Conservation (phyloP, 2,113 vertebrate species). For the Rhinolophus sinicus region DNA sequence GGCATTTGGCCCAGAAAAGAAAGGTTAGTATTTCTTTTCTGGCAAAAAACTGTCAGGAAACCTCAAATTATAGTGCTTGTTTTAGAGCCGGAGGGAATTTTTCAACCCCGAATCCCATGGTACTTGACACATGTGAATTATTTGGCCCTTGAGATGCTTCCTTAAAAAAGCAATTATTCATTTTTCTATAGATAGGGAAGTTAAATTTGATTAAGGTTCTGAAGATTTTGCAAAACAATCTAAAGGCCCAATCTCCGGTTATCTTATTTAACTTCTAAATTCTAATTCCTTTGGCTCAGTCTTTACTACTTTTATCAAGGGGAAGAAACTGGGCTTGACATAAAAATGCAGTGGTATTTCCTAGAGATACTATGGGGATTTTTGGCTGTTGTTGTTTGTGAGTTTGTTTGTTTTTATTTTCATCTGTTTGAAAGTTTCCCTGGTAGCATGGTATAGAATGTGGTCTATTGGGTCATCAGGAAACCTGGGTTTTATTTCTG, state of each 20-base stretch:
- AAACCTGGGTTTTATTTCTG: background rate
- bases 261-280: background rate
- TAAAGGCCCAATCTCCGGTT: background rate
- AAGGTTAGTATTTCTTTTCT: constrained; percentile 44
- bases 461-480: background rate
- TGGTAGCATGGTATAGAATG: background rate
- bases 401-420: constrained; percentile 16
- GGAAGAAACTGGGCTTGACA: background rate
- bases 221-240: constrained; percentile 26
- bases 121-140: constrained; percentile 4
- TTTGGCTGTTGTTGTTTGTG: background rate
- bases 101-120: background rate
- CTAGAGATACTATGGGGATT: background rate
- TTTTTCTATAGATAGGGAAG: constrained; percentile 1
- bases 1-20: constrained; percentile 61
- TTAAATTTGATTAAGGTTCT: constrained; percentile 10
- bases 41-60: constrained; percentile 62
- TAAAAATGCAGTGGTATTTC: background rate
- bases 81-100: constrained; percentile 41
- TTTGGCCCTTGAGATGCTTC: constrained; percentile 37
- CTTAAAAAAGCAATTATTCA: constrained; percentile 48
- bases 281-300: background rate
- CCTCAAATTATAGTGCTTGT: constrained; percentile 47
- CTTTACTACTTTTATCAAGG: background rate
- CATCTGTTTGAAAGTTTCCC: background rate